phyloP scores from a whole-genome alignment of 1,140 invertebrate genomes.

The Drosophila aff. region DNA sequence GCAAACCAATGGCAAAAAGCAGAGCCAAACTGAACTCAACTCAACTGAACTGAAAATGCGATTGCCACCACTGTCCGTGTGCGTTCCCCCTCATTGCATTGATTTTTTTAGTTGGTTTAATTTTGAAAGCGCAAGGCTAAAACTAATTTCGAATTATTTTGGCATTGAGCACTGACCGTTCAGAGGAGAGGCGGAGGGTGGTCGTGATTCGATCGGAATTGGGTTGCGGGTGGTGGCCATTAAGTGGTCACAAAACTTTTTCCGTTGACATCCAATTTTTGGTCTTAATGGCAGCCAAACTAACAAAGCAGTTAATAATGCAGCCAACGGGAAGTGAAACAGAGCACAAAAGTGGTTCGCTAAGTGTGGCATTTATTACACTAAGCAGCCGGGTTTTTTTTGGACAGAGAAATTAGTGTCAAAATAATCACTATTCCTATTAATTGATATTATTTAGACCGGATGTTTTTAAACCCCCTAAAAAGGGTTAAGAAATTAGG shows the following conservation, averaged over 20 bases:
- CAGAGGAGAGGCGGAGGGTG: background rate
- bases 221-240: conserved; percentile 38
- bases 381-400: background rate
- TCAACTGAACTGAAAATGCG: conserved; percentile 54
- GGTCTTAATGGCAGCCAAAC: conserved; percentile 37
- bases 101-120: conserved; percentile 65
- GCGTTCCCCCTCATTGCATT: conserved; percentile 45
- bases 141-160: conserved; percentile 81
- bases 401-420: background rate
- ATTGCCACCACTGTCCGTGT: conserved; percentile 35
- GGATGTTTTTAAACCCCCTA: no score
- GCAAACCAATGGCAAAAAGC: conserved; percentile 26
- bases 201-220: background rate
- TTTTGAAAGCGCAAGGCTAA: conserved; percentile 75
- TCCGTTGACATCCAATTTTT: conserved; percentile 60
- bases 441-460: no score
- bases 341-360: conserved; percentile 32
- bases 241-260: conserved; percentile 68
- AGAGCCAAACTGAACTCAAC: conserved; percentile 28
- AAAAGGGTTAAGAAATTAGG: no score
- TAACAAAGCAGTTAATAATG: conserved; percentile 56
- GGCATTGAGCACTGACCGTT: conserved; percentile 54
- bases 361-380: conserved; percentile 25
- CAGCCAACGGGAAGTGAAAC: conserved; percentile 32
- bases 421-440: background rate